These are phyloP conservation scores for Fulmarus glacialis DNA, from an alignment of 2,113 vertebrate species.

Conservation along the genomic window DNA sequence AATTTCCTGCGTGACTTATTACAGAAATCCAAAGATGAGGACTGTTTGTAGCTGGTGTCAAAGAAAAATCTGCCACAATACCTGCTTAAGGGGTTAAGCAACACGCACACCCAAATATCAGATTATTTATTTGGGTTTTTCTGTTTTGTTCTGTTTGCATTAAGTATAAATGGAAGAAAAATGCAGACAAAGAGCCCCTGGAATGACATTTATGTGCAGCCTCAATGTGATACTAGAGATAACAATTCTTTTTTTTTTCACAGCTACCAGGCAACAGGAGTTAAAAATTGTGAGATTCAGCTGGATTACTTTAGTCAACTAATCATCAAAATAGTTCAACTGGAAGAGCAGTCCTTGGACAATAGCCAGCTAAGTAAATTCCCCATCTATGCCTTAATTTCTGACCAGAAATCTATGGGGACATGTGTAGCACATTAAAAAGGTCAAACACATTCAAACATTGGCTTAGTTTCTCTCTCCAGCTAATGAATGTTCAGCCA, in stretches of 20 bases:
- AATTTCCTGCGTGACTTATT: not conserved
- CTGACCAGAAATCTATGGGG: not conserved
- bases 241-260: not conserved
- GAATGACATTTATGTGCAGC: not conserved
- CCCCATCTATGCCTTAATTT: not conserved
- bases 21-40: not conserved
- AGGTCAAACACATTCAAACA: not conserved
- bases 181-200: not conserved
- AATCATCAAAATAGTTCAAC: slow-evolving; percentile 7
- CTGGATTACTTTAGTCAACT: not conserved
- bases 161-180: not conserved
- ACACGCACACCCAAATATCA: not conserved
- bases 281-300: not conserved
- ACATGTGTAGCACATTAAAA: not conserved
- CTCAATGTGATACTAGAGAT: not conserved
- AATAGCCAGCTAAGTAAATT: not conserved
- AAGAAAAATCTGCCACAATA: not conserved
- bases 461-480: not conserved
- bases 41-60: not conserved
- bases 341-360: not conserved
- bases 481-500: not conserved
- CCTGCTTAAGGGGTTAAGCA: not conserved
- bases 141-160: not conserved
- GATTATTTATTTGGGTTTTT: not conserved
- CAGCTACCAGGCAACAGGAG: not conserved